Percentiles rank a stretch among this genome's conserved stretches.
phyloP scores from a whole-genome alignment of 2,888 invertebrate genomes.

The Ypsolopha scabrella region DNA sequence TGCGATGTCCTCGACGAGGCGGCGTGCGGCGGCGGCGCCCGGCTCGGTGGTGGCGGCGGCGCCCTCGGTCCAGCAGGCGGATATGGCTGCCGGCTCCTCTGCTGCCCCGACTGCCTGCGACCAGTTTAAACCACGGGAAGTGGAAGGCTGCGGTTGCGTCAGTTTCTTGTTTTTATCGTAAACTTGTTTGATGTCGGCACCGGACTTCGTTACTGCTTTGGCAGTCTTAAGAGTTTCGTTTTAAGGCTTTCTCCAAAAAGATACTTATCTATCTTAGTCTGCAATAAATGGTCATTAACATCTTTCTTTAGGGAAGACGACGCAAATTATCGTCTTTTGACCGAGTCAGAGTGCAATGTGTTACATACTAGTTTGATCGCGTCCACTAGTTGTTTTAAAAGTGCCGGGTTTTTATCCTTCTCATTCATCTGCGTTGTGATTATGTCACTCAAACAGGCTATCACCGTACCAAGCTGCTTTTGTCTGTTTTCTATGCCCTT shows the following conservation, averaged over 20 bases:
- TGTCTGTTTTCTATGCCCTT: conserved; percentile 15
- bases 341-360: conserved; percentile 10
- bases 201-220: conserved; percentile 12
- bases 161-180: neutral
- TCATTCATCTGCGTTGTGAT: conserved; percentile 6
- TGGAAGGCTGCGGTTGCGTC: neutral
- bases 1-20: conserved; percentile 3
- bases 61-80: neutral
- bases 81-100: conserved; percentile 7
- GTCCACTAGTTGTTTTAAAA: conserved; percentile 11
- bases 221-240: conserved; percentile 13
- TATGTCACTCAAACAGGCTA: conserved; percentile 11
- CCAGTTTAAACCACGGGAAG: conserved; percentile 7
- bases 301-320: conserved; percentile 12
- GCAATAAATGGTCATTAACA: conserved; percentile 11
- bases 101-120: conserved; percentile 4
- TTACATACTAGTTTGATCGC: conserved; percentile 10
- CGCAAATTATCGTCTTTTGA: conserved; percentile 9
- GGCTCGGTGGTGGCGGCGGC: conserved; percentile 2
- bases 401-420: neutral
- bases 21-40: neutral
- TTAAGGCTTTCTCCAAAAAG: conserved; percentile 12
- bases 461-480: conserved; percentile 12
- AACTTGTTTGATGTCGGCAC: conserved; percentile 7
- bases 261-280: conserved; percentile 6